phyloP scores from a whole-genome alignment of 2,888 invertebrate species.

The Fragum sueziense region DNA sequence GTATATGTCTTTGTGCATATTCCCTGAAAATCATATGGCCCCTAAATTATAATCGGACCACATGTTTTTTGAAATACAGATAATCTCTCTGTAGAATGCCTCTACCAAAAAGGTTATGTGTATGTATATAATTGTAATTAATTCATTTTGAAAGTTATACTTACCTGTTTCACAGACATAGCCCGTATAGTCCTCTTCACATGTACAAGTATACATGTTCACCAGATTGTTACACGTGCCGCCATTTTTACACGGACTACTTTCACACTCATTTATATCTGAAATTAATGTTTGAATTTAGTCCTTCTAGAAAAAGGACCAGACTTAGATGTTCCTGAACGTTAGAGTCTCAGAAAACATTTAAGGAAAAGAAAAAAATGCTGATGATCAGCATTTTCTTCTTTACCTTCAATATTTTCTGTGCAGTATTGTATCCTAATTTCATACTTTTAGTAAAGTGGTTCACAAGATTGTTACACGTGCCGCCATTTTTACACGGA shows the following conservation, averaged over 20 bases:
- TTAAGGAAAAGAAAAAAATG: no score
- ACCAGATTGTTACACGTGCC: no score
- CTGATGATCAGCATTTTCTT: no score
- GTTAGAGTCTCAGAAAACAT: background rate
- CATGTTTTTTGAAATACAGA: no score
- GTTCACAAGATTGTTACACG: background rate
- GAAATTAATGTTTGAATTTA: background rate
- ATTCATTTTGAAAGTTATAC: background rate
- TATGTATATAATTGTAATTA: background rate
- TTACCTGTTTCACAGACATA: background rate
- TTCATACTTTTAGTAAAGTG: background rate
- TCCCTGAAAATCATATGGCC: no score
- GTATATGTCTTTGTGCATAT: no score
- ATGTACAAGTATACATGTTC: background rate
- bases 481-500: no score
- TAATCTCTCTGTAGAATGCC: background rate
- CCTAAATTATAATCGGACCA: no score
- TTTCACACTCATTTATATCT: no score
- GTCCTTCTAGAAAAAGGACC: background rate
- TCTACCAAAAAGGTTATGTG: background rate
- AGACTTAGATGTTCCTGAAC: background rate
- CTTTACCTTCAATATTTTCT: no score
- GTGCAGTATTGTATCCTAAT: background rate
- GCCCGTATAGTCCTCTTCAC: background rate
- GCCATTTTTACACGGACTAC: no score